Percentiles rank a stretch among this genome's conserved stretches.
Conservation (phyloP, 2,797 vertebrate genomes). For the Heteromormyrus szaboi region DNA sequence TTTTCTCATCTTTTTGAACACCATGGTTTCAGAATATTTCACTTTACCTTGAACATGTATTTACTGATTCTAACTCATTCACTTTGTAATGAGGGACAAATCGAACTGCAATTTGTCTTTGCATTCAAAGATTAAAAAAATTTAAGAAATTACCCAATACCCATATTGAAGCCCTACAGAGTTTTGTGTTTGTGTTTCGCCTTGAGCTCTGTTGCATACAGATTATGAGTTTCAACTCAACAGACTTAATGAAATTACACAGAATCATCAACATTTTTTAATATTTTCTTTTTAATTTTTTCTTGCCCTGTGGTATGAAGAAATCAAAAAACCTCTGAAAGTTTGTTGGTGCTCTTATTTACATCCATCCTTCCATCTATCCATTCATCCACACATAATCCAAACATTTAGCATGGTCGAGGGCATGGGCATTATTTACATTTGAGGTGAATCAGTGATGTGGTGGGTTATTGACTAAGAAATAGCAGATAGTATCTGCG, state of each 20-base stretch:
- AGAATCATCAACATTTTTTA: background rate
- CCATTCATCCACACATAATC: background rate
- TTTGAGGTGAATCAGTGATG: background rate
- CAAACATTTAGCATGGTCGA: background rate
- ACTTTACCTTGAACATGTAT: background rate
- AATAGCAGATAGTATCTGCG: background rate
- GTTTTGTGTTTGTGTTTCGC: background rate
- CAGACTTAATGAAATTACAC: background rate
- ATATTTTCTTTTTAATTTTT: background rate
- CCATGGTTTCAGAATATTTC: background rate
- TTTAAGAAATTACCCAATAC: background rate
- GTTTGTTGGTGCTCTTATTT: background rate
- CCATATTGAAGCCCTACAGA: background rate
- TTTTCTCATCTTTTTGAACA: slow-evolving; percentile 19
- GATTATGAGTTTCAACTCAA: background rate
- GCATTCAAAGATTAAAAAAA: background rate
- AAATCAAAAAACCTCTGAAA: background rate
- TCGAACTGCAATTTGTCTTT: background rate
- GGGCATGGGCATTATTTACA: background rate
- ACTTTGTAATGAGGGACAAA: background rate
- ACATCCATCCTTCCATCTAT: background rate
- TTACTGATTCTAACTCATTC: background rate
- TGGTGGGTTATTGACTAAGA: background rate
- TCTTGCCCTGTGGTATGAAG: background rate
- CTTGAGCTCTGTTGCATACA: background rate